Conservation (phyloP, 2,797 vertebrate genomes). For the Oreonectes daqikongensis region DNA sequence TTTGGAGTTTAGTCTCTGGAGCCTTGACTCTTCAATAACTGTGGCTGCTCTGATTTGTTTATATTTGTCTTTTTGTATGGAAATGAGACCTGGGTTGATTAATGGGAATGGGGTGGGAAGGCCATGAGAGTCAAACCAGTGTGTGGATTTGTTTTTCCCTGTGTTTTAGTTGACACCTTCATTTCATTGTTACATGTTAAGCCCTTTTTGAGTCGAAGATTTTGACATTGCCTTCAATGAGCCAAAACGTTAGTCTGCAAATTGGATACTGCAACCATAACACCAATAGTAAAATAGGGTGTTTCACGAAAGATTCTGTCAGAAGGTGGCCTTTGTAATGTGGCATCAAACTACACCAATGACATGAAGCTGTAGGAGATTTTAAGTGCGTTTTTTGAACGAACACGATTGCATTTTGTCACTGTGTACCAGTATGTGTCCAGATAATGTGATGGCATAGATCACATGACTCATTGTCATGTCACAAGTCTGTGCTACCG, state of each 20-base stretch:
- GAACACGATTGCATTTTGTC: conserved; percentile 20
- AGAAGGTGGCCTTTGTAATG: background rate
- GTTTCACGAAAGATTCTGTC: conserved; percentile 7
- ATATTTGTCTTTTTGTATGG: conserved; percentile 54
- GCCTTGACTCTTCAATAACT: conserved; percentile 49
- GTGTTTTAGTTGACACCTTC: conserved; percentile 35
- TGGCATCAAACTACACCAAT: conserved; percentile 34
- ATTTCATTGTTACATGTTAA: conserved; percentile 44
- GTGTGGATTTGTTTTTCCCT: conserved; percentile 41
- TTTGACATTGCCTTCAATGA: conserved; percentile 40
- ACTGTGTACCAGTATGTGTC: conserved; percentile 34
- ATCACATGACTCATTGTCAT: conserved; percentile 30
- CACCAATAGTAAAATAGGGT: background rate
- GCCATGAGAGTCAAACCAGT: conserved; percentile 37
- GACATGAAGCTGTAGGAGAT: conserved; percentile 18
- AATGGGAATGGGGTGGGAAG: conserved; percentile 29
- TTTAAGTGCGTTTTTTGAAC: conserved; percentile 50
- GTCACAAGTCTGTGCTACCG: conserved; percentile 26
- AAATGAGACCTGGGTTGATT: conserved; percentile 33
- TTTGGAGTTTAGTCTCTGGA: conserved; percentile 46
- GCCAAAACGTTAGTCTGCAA: conserved; percentile 35
- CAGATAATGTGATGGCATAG: conserved; percentile 36
- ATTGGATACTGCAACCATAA: conserved; percentile 14
- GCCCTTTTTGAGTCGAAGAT: conserved; percentile 36
- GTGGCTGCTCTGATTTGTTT: conserved; percentile 54